Conservation (phyloP, 2,888 invertebrate species). For the Megaustenia siamemsis region DNA sequence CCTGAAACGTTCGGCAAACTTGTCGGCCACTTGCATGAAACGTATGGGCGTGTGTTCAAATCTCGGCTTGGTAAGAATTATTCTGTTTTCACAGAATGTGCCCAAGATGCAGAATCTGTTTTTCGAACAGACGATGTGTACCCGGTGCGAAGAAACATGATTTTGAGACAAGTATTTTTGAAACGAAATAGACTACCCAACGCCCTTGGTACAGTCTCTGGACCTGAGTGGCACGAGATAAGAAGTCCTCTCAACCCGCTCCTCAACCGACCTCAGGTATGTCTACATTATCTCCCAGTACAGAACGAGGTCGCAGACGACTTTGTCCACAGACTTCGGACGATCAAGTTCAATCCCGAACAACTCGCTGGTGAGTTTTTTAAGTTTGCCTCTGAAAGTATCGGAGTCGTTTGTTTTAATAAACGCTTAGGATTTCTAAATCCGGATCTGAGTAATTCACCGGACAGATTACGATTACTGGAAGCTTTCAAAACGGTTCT, state of each 20-base stretch:
- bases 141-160: conserved; percentile 54
- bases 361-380: conserved; percentile 50
- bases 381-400: conserved; percentile 56
- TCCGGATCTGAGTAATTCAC: conserved; percentile 16
- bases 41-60: conserved; percentile 58
- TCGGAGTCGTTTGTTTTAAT: conserved; percentile 61
- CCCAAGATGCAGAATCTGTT: conserved; percentile 54
- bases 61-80: conserved; percentile 53
- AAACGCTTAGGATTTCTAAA: conserved; percentile 59
- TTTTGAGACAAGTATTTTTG: conserved; percentile 43
- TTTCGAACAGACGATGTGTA: conserved; percentile 57
- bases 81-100: conserved; percentile 55
- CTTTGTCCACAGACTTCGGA: conserved; percentile 46
- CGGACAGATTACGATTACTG: conserved; percentile 25
- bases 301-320: conserved; percentile 58
- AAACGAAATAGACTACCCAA: conserved; percentile 39
- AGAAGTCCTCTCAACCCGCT: conserved; percentile 55
- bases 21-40: conserved; percentile 52
- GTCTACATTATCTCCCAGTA: conserved; percentile 53
- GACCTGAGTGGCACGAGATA: conserved; percentile 53
- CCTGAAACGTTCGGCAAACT: conserved; percentile 48
- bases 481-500: conserved; percentile 53
- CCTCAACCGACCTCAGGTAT: conserved; percentile 52
- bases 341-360: conserved; percentile 1
- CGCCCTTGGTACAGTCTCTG: conserved; percentile 43